phyloP scores from a whole-genome alignment of 2,888 invertebrate genomes.

The Chaitophorus viminalis region DNA sequence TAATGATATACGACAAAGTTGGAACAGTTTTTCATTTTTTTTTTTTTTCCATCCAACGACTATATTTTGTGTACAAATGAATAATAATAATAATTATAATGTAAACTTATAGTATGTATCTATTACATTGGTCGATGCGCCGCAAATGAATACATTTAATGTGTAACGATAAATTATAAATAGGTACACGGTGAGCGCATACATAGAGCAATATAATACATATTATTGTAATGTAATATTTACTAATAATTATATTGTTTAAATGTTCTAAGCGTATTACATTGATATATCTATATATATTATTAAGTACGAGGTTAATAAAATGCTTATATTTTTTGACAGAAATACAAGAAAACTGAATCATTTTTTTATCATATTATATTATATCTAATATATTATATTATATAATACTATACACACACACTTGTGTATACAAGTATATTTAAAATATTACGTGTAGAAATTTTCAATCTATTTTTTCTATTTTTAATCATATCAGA shows the following conservation, averaged over 20 bases:
- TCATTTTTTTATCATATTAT: conserved; percentile 26
- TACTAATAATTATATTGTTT: background rate
- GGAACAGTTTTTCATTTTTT: background rate
- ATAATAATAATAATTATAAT: background rate
- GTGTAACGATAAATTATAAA: background rate
- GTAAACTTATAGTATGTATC: background rate
- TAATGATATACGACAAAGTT: too few relatives aligned
- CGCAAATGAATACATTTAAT: background rate
- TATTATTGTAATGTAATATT: background rate
- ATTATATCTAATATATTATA: background rate
- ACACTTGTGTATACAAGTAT: background rate
- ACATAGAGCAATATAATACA: background rate
- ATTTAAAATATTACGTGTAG: conserved; percentile 14
- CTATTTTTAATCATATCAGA: conserved; percentile 58
- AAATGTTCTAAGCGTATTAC: conserved; percentile 7
- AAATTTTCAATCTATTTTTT: conserved; percentile 52
- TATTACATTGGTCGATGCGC: background rate
- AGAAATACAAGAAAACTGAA: conserved; percentile 6
- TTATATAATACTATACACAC: background rate
- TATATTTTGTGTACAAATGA: background rate
- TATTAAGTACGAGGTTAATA: background rate
- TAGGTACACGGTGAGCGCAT: background rate
- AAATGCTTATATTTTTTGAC: conserved; percentile 40
- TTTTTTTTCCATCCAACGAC: background rate
- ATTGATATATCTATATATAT: background rate